Base-by-base conservation (phyloP, 2,888 invertebrate genomes). In the Caenorhabditis panamensis region DNA sequence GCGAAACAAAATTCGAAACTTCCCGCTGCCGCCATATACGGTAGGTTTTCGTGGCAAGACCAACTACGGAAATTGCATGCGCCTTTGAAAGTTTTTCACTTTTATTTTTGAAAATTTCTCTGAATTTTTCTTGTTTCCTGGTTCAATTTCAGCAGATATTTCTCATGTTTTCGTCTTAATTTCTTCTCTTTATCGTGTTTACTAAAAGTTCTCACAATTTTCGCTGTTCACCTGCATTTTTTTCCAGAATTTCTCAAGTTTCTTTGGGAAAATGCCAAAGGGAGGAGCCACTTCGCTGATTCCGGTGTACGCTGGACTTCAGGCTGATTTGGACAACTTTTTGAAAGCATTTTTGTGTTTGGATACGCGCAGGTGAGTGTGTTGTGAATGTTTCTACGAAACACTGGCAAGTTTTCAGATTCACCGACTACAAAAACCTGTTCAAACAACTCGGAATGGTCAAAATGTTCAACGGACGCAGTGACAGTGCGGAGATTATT, bases 281-380 rank as follows among this genome's bases (percentile, higher is more conserved):
- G 79, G 79, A 16, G 79, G 79, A 2, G 64, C 58, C 6, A 64
- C 68, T 0, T 68, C 73, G 37, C 24, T 79, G 51, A 44, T 53
- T 16, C 67, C 73, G 8, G 79, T 79, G 49, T 26, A 9, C 4
- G 79, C 79, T 24, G 79, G 79, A 2, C 49, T 79, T 16, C 63
- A 51, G 3, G 58, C 58, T 13, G 79, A 79, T 37, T 44, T 79
- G 13, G 63, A 73, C 16, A 16, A 2, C 2, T 73, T 73, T 36
- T 18, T 73, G 20, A 54, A 41, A 8, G 49, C 68, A 2, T 79
- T 73, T 58, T 18, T 79, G 11, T 5, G 58, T n/a, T 8, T 59
- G 8, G 37, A 51, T n/a, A 22, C 75, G 13, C 41, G 37, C 2
- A 49, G 75, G 75, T 75, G 11, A 26, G 20, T 20, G 41, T 36